Conservation (phyloP, 2,113 vertebrate genomes). For the Mugil cephalus region DNA sequence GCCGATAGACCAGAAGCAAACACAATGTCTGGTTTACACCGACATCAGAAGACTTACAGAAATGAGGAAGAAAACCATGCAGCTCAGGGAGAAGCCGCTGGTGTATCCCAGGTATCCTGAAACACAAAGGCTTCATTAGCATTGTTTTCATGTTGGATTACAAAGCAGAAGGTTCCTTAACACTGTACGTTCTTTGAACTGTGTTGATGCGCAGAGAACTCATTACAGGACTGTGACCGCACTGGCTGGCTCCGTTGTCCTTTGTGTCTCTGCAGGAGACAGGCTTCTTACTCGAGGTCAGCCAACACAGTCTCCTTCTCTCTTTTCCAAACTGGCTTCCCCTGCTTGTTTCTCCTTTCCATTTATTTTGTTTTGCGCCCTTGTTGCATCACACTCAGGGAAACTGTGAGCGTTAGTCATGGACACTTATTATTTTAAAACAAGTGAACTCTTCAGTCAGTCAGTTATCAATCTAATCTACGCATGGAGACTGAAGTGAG, state of each 20-base stretch:
- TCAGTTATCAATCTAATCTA: neutral
- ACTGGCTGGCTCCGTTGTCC: conserved; percentile 30
- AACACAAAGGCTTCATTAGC: conserved; percentile 66
- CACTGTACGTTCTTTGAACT: neutral
- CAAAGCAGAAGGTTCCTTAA: conserved; percentile 1
- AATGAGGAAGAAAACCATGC: conserved; percentile 98
- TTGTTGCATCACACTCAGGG: neutral
- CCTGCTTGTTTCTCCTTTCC: conserved; percentile 7
- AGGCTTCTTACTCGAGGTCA: conserved; percentile 42
- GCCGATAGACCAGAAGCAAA: conserved; percentile 20
- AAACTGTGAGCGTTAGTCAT: conserved; percentile 13
- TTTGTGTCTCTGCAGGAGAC: conserved; percentile 40
- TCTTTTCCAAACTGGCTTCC: conserved; percentile 25
- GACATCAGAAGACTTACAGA: conserved; percentile 87
- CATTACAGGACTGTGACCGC: conserved; percentile 43
- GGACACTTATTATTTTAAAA: neutral
- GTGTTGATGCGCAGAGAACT: conserved; percentile 33
- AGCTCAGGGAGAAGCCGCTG: conserved; percentile 98
- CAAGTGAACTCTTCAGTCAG: neutral
- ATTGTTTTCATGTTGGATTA: conserved; percentile 5
- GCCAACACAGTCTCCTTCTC: conserved; percentile 21
- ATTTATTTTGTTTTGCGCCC: conserved; percentile 11
- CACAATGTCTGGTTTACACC: neutral
- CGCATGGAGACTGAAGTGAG: too few species aligned
- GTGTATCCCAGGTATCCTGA: conserved; percentile 98